Base-by-base conservation (phyloP, 2,888 invertebrate genomes). In the Theretra japonica region DNA sequence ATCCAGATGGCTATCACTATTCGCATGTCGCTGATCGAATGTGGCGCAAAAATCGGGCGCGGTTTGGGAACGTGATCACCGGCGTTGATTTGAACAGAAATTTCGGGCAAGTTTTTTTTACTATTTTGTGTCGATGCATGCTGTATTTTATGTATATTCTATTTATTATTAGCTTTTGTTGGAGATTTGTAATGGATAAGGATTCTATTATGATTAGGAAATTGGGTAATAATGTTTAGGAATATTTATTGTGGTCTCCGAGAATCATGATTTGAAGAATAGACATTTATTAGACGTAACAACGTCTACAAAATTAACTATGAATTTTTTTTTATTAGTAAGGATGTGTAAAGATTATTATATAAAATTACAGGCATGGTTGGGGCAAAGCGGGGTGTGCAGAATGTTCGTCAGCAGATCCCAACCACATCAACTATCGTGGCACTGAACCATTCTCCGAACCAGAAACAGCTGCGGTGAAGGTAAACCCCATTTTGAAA, bases 1-100 rank as follows among this genome's bases (percentile, higher is more conserved):
- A 98, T 90, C 98, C 98, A 25, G 97, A 98, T 86, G 98, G 98
- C 4, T 99, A 98, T 87, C 97, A 97, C 82, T 96, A 97, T 85
- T 96, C 97, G 0, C 97, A 97, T 84, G 95, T 95, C 0, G 92
- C 90, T 19, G 97, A 98, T 83, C 95, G 98, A 30, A 91, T 98
- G 85, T 98, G 98, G 98, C 95, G 97, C 30, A 97, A 97, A 83
- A 97, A 96, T 81, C 94, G 97, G 74, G 83, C 90, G 28, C 80
- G 87, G 2, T 90, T 94, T 72, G 95, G 95, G n/a, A 87, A 82
- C 57, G 78, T 75, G 0, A 96, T 97, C 78, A 83, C 82, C 7
- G 98, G 98, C 11, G 96, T 96, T 0, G 98, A 98, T 88, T 94
- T 98, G 0, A 98, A 98, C 84, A 95, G 98, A 76, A 98, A 98